phyloP scores from a whole-genome alignment of 1,140 invertebrate species.

The Anthonomus grandis region DNA sequence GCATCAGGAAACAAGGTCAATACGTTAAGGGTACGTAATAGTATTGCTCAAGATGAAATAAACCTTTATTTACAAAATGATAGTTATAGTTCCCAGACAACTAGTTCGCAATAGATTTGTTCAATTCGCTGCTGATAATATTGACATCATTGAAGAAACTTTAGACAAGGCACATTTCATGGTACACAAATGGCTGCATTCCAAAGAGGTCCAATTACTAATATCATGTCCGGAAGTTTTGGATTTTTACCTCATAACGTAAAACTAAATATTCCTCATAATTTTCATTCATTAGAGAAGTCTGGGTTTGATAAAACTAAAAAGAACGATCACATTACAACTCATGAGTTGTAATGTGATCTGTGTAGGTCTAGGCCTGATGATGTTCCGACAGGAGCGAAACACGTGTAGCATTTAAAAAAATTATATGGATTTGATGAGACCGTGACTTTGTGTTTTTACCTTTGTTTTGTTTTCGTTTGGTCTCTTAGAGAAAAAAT shows the following conservation, averaged over 20 bases:
- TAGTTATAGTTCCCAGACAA: slow-evolving; percentile 1
- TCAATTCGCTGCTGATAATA: slow-evolving; percentile 17
- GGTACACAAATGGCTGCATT: slow-evolving; percentile 15
- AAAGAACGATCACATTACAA: too few species aligned
- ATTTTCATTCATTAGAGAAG: slow-evolving; percentile 3
- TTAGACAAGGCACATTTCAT: slow-evolving; percentile 15
- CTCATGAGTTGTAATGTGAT: too few species aligned
- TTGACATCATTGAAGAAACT: slow-evolving; percentile 14
- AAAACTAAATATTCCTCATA: not conserved
- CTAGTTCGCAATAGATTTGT: slow-evolving; percentile 9
- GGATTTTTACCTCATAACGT: not conserved
- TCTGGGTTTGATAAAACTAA: not conserved
- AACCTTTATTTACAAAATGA: too few species aligned
- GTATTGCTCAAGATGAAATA: slow-evolving; percentile 7
- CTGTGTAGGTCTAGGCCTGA: too few species aligned
- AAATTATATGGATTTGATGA: too few species aligned
- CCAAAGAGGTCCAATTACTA: not conserved
- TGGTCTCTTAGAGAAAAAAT: too few species aligned
- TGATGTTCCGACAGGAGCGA: too few species aligned
- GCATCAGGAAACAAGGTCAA: slow-evolving; percentile 3
- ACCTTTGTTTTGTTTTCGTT: too few species aligned
- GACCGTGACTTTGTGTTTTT: too few species aligned
- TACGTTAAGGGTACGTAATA: slow-evolving; percentile 6
- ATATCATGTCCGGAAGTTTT: not conserved
- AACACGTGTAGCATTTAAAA: too few species aligned